phyloP scores from a whole-genome alignment of 1,140 invertebrate genomes.

The Papilio polyxenes region DNA sequence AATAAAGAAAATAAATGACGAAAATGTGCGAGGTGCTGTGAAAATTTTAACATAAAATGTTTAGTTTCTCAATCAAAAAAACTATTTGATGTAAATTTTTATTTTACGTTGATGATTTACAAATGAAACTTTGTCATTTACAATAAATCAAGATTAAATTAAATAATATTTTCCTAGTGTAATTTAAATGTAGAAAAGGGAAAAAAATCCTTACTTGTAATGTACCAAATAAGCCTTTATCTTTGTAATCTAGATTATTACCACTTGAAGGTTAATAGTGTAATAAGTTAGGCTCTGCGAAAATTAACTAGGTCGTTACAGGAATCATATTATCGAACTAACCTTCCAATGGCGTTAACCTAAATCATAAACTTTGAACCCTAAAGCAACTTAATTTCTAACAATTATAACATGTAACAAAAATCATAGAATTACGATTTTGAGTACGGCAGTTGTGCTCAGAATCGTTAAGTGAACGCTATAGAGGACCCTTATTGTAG shows the following conservation, averaged over 20 bases:
- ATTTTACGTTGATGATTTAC: background rate
- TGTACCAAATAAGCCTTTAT: slow-evolving; percentile 1
- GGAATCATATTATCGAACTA: slow-evolving; percentile 12
- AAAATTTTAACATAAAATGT: background rate
- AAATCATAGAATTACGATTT: background rate
- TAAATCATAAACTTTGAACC: background rate
- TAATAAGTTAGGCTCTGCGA: slow-evolving; percentile 18
- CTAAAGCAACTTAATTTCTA: background rate
- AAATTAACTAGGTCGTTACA: slow-evolving; percentile 18
- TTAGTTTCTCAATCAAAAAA: background rate
- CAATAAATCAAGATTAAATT: background rate
- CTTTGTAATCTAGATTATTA: slow-evolving; percentile 24
- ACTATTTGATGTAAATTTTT: background rate
- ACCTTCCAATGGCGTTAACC: background rate
- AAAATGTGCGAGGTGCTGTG: background rate
- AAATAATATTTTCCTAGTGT: background rate
- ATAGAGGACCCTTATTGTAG: background rate
- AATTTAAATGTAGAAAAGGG: background rate
- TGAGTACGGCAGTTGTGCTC: background rate
- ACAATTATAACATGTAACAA: background rate
- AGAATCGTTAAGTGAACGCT: background rate
- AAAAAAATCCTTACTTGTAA: background rate
- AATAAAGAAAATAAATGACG: no score
- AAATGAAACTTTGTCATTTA: background rate
- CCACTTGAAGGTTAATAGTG: slow-evolving; percentile 16